These are phyloP conservation scores for Ceryle rudis DNA, from an alignment of 2,797 vertebrate genomes.

Conservation along the genomic window DNA sequence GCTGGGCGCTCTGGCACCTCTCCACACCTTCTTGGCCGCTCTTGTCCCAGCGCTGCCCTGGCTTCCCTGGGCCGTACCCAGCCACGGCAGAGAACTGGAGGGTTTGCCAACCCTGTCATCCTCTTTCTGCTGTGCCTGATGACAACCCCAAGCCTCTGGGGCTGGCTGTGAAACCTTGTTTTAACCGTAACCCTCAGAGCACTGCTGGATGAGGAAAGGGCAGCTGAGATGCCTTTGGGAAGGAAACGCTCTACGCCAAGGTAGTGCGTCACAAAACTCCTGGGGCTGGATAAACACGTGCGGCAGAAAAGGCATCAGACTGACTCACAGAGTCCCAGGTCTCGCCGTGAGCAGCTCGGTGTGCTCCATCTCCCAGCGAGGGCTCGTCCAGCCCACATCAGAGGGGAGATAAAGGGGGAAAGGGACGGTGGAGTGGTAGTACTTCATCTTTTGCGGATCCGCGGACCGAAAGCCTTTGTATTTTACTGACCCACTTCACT, in stretches of 20 bases:
- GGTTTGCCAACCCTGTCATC: neutral
- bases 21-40: neutral
- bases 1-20: neutral
- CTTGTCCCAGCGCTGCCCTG: neutral
- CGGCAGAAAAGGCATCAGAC: neutral
- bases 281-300: neutral
- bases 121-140: neutral
- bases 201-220: neutral
- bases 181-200: neutral
- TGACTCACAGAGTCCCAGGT: accelerated
- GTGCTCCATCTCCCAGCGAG: neutral
- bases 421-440: accelerated
- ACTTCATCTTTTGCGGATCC: neutral
- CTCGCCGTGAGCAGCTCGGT: accelerated
- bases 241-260: neutral
- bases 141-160: neutral
- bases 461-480: neutral
- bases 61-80: neutral
- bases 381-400: neutral
- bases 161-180: neutral
- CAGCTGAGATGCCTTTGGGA: neutral
- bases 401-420: neutral
- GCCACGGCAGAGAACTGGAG: neutral
- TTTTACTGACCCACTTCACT: conserved; percentile 11
- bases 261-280: neutral